Evolutionary conservation across 1,140 invertebrate species (phyloP).

Genomic region (Neodiprion virginianus): DNA sequence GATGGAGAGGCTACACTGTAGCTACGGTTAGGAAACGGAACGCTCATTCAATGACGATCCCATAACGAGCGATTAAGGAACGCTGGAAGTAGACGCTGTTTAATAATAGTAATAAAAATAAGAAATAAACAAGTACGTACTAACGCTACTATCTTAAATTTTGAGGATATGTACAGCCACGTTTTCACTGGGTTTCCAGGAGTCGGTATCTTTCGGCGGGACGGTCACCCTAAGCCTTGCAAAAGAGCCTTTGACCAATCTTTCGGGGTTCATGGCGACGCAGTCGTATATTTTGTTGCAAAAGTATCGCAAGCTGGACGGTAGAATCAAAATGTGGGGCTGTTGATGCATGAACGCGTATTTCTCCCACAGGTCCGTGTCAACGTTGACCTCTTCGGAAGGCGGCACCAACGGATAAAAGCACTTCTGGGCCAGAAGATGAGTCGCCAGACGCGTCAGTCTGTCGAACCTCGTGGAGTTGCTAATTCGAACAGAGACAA

Average conservation of each 20-base stretch:
- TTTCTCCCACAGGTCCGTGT: slow-evolving; percentile 73
- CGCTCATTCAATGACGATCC: too few relatives aligned
- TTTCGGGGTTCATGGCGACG: slow-evolving; percentile 85
- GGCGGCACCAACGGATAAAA: slow-evolving; percentile 86
- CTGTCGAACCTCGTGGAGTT: slow-evolving; percentile 64
- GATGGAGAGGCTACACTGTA: not conserved
- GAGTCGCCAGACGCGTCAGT: slow-evolving; percentile 73
- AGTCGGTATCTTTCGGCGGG: too few relatives aligned
- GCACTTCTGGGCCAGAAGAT: slow-evolving; percentile 78
- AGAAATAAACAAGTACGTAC: too few relatives aligned
- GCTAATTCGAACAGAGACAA: slow-evolving; percentile 39
- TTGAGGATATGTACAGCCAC: not conserved
- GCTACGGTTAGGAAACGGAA: not conserved
- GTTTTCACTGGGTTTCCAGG: not conserved
- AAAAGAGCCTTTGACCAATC: slow-evolving; percentile 75
- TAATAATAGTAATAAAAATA: too few relatives aligned
- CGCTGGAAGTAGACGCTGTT: too few relatives aligned
- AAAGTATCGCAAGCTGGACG: slow-evolving; percentile 85
- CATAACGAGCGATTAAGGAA: too few relatives aligned
- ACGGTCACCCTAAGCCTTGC: slow-evolving; percentile 57
- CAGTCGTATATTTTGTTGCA: slow-evolving; percentile 80
- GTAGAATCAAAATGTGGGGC: slow-evolving; percentile 84
- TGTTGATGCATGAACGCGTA: slow-evolving; percentile 71
- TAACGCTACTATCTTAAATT: not conserved
- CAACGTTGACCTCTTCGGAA: slow-evolving; percentile 70